A percentile compares a stretch with the other conserved stretches of the same genome.
Evolutionary conservation across 2,888 invertebrate species (phyloP).

Genomic region (Rosalia funebris): DNA sequence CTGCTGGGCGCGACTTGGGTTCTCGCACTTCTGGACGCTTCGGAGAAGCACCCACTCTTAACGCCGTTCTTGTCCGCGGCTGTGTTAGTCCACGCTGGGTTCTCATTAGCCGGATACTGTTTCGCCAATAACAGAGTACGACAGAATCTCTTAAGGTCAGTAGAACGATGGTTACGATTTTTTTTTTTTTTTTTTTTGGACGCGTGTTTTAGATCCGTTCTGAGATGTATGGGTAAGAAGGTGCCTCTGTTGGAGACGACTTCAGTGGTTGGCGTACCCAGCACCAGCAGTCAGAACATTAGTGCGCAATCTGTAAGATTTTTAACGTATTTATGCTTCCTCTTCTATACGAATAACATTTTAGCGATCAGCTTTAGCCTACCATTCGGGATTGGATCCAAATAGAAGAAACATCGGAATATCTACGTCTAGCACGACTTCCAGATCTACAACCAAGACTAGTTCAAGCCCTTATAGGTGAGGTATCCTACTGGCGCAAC

Average conservation of each 20-base stretch:
- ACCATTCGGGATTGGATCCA: slow-evolving; percentile 75
- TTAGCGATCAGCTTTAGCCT: slow-evolving; percentile 83
- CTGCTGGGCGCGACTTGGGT: slow-evolving; percentile 89
- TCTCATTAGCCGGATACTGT: slow-evolving; percentile 87
- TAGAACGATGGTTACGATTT: too few relatives aligned
- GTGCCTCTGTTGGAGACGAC: slow-evolving; percentile 82
- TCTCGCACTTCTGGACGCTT: slow-evolving; percentile 80
- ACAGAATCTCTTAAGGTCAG: slow-evolving; percentile 73
- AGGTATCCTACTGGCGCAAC: slow-evolving; percentile 9
- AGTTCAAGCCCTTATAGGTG: slow-evolving; percentile 91
- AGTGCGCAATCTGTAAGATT: slow-evolving; percentile 69
- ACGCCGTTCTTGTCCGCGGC: slow-evolving; percentile 82
- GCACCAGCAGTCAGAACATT: slow-evolving; percentile 82
- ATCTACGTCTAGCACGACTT: slow-evolving; percentile 94
- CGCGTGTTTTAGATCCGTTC: slow-evolving; percentile 67
- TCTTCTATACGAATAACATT: slow-evolving; percentile 32
- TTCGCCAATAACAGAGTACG: slow-evolving; percentile 87
- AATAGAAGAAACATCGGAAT: slow-evolving; percentile 86
- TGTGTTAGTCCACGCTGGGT: slow-evolving; percentile 82
- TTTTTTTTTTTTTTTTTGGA: background rate
- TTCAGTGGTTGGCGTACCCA: slow-evolving; percentile 70
- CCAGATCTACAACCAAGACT: slow-evolving; percentile 92
- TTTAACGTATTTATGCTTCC: slow-evolving; percentile 17
- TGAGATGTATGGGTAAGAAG: slow-evolving; percentile 83
- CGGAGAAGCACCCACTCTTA: slow-evolving; percentile 76